Base-by-base conservation (phyloP, 2,797 vertebrate species). In the Atherinosoma microstoma region DNA sequence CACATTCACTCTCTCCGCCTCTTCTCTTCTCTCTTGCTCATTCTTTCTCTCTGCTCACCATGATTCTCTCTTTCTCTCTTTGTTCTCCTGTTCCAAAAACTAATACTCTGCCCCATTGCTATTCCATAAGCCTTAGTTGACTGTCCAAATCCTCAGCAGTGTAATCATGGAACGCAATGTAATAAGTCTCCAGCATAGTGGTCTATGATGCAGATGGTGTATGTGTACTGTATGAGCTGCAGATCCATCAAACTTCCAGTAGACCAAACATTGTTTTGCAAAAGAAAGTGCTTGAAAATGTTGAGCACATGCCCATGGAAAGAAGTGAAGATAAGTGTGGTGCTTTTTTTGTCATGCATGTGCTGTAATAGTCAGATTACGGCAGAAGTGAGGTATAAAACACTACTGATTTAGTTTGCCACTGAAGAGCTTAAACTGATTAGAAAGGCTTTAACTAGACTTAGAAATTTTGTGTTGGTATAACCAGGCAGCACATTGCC, bases 81-180 rank as follows among this genome's bases (percentile, higher is more conserved):
- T 80, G 65, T 80, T 71, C 72, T 71, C 66, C 75, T 80, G 75
- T 72, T 79, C 71, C 66, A 76, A 73, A 84, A 84, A 68, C 49
- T 86, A 75, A 76, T 57, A 69, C 81, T 76, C 62, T 70, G 77
- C 74, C 84, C 84, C 76, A 73, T 82, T 86, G 71, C 85, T 86
- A 79, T 87, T 92, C 79, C 84, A 65, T 66, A 83, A 84, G 83
- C 83, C 74, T 89, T 73, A 67, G 86, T 92, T 87, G 84, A 78
- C 79, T 82, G 83, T 91, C 75, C 71, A 78, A 88, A 83, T 78
- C 66, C 62, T 80, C 76, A 67, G 70, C 80, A 75, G 77, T 54
- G 75, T 84, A 84, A 91, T 90, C 84, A 88, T 73, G 64, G 70
- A 62, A 71, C 69, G 36, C 64, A 60, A 74, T 30, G 67, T 81